Percentiles rank a stretch among this genome's conserved stretches.
phyloP scores from a whole-genome alignment of 2,888 invertebrate species.

The Volucella inflata region DNA sequence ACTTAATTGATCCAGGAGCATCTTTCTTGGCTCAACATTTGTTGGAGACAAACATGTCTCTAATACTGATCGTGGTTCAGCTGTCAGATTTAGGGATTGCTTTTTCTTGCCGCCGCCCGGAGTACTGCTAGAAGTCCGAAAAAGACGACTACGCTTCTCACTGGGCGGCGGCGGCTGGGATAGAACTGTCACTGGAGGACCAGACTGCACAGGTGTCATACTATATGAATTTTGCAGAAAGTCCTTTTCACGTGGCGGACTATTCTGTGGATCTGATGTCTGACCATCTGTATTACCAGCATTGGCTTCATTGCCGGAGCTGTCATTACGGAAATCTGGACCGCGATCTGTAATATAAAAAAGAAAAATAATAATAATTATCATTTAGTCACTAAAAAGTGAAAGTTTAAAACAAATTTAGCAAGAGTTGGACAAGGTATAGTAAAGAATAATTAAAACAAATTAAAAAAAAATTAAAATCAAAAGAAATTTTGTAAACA shows the following conservation, averaged over 20 bases:
- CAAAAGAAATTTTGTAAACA: constrained; percentile 7
- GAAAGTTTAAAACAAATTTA: constrained; percentile 3
- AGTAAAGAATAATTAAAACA: constrained; percentile 40
- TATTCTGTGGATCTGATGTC: constrained; percentile 86
- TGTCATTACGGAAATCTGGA: constrained; percentile 83
- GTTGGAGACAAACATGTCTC: constrained; percentile 84
- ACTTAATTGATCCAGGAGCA: constrained; percentile 91
- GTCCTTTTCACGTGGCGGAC: constrained; percentile 85
- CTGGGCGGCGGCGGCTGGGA: constrained; percentile 78
- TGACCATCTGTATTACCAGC: constrained; percentile 87
- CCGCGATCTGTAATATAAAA: constrained; percentile 79
- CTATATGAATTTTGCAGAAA: constrained; percentile 79
- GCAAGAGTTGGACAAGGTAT: constrained; percentile 37
- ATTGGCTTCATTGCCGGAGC: constrained; percentile 85
- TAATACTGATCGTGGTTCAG: constrained; percentile 84
- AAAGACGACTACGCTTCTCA: constrained; percentile 85
- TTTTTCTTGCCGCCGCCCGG: constrained; percentile 85
- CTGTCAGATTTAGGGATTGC: constrained; percentile 86
- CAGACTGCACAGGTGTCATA: constrained; percentile 80
- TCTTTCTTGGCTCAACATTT: constrained; percentile 88
- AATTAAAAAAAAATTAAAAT: neutral
- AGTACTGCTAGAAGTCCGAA: constrained; percentile 83
- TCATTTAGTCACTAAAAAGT: neutral
- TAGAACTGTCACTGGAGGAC: constrained; percentile 69
- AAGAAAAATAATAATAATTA: constrained; percentile 1